These are phyloP conservation scores for Nematolebias whitei DNA, from an alignment of 2,113 vertebrate species.

Conservation along the genomic window DNA sequence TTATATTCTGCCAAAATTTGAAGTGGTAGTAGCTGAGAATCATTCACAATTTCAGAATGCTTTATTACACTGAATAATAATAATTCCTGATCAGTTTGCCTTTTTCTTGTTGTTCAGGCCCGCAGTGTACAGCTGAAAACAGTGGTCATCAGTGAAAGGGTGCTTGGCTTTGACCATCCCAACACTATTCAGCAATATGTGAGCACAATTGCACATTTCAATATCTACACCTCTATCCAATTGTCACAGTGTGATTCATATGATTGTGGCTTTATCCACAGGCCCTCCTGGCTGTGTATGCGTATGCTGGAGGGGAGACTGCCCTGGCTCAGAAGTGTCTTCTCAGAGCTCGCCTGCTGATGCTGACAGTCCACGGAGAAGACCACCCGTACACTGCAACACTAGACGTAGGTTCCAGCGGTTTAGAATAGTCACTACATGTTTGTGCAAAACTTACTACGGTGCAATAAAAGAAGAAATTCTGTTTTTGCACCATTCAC, in stretches of 20 bases:
- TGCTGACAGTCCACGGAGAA: conserved; percentile 79
- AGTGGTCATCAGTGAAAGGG: conserved; percentile 83
- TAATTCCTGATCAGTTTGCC: background rate
- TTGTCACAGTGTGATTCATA: background rate
- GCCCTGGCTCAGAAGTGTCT: conserved; percentile 80
- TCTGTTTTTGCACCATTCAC: background rate
- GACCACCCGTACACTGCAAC: conserved; percentile 82
- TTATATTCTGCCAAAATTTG: too few species aligned
- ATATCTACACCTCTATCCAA: background rate
- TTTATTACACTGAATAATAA: too few species aligned
- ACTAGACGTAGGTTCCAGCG: conserved; percentile 76
- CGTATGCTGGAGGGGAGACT: conserved; percentile 79
- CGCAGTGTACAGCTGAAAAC: conserved; percentile 82
- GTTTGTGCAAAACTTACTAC: background rate
- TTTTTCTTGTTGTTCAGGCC: conserved; percentile 69
- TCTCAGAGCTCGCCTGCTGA: conserved; percentile 80
- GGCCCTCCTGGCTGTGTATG: conserved; percentile 79
- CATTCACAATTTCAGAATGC: too few species aligned
- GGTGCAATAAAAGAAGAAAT: background rate
- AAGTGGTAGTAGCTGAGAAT: too few species aligned
- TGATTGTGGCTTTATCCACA: conserved; percentile 31
- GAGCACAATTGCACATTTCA: conserved; percentile 41
- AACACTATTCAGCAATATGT: conserved; percentile 85
- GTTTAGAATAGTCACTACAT: background rate
- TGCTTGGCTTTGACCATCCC: conserved; percentile 83